Conservation (phyloP, 2,888 invertebrate species). For the Rhabditophanes sp. region DNA sequence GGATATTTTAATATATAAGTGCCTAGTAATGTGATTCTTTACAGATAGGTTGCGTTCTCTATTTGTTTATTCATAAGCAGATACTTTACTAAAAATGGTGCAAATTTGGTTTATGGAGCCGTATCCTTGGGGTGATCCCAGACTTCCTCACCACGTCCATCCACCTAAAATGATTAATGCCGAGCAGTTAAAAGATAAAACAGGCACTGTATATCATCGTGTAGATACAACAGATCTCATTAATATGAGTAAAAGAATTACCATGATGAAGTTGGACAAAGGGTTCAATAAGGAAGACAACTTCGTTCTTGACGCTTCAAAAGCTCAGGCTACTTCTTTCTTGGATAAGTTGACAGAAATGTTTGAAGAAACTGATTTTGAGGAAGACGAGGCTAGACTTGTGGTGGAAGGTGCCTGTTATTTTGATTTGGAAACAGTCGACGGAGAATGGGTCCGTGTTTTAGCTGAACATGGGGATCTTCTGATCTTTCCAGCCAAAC, state of each 20-base stretch:
- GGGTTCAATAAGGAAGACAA: conserved; percentile 38
- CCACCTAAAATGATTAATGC: conserved; percentile 61
- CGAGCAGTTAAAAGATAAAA: conserved; percentile 55
- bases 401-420: conserved; percentile 38
- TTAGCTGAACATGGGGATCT: conserved; percentile 51
- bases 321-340: too few relatives aligned
- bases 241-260: conserved; percentile 18
- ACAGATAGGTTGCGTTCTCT: too few relatives aligned
- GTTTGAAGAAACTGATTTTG: conserved; percentile 33
- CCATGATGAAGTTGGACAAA: conserved; percentile 35
- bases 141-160: conserved; percentile 62
- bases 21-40: too few relatives aligned
- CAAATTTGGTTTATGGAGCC: conserved; percentile 73
- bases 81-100: conserved; percentile 69
- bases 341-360: conserved; percentile 34
- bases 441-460: conserved; percentile 80
- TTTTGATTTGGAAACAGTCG: conserved; percentile 37
- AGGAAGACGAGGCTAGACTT: conserved; percentile 35
- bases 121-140: conserved; percentile 57
- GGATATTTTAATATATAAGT: too few relatives aligned
- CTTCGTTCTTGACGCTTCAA: conserved; percentile 35
- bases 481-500: conserved; percentile 75
- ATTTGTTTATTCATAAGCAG: too few relatives aligned
- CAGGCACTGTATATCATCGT: conserved; percentile 73
- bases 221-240: conserved; percentile 51